These are phyloP conservation scores for Ethmia dodecea DNA, from an alignment of 2,888 invertebrate species.

Conservation along the genomic window DNA sequence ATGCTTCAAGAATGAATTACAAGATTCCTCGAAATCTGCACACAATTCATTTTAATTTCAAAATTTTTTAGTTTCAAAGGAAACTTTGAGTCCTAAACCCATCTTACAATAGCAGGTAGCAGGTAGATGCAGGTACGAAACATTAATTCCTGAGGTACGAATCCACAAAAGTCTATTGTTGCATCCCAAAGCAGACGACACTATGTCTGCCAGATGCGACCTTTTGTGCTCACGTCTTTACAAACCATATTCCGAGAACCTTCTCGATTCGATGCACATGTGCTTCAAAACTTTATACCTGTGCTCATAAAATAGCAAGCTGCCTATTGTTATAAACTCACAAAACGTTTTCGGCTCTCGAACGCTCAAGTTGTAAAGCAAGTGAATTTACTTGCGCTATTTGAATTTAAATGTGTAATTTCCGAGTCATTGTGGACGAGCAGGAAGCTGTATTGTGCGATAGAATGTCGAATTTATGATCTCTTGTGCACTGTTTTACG, in stretches of 20 bases:
- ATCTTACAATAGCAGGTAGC: not conserved
- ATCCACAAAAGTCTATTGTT: not conserved
- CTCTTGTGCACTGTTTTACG: slow-evolving; percentile 1
- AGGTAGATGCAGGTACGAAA: not conserved
- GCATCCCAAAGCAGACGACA: slow-evolving; percentile 40
- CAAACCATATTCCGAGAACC: slow-evolving; percentile 47
- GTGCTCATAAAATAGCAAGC: slow-evolving; percentile 25
- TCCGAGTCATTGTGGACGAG: slow-evolving; percentile 10
- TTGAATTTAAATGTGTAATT: slow-evolving; percentile 5
- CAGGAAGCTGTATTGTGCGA: slow-evolving; percentile 17
- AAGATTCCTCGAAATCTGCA: no score
- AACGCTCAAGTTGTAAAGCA: not conserved
- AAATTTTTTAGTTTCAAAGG: no score
- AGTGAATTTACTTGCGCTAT: not conserved
- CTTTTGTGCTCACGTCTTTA: slow-evolving; percentile 34
- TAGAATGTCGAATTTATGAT: slow-evolving; percentile 6
- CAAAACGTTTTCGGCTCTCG: slow-evolving; percentile 5
- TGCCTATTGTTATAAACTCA: slow-evolving; percentile 22
- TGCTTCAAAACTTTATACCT: slow-evolving; percentile 46
- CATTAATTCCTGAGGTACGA: not conserved
- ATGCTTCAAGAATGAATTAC: no score
- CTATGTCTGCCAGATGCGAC: slow-evolving; percentile 62
- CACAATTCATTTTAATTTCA: no score
- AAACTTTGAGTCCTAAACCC: no score
- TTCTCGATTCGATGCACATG: slow-evolving; percentile 45